Base-by-base conservation (phyloP, 2,888 invertebrate species). In the Abscondita cerata region DNA sequence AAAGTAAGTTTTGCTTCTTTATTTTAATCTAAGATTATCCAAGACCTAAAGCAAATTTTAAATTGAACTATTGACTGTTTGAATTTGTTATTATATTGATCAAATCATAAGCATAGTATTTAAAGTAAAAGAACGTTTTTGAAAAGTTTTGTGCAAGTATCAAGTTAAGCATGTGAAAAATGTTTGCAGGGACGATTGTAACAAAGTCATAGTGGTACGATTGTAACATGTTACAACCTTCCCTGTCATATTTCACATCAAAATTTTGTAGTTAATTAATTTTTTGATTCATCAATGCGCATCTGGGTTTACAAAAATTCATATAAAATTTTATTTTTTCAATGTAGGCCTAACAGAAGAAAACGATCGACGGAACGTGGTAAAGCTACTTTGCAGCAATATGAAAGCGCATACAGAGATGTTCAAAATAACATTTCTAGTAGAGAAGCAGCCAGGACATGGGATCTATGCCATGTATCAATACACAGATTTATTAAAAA, bases 101-200 rank as follows among this genome's bases (percentile, higher is more conserved):
- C 40, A 40, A 40, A 40, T 40, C 13, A 40, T 40, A 40, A 40
- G 40, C 40, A 40, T 40, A 40, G 15, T 13, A 40, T 40, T 40
- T 40, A 3, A 40, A 13, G n/a, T 12, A 40, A 40, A 40, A 40
- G 3, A 3, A 40, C 1, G 1, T 12, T 40, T 40, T 40, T 3
- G 15, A 40, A 40, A 40, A 40, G 13, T 40, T 12, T 40, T 40
- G 40, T 13, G 40, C 40, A 40, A 40, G 40, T 13, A 40, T 40
- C 40, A 40, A 40, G 40, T 40, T 40, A 40, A 12, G 40, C 40
- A 40, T 40, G n/a, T n/a, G n/a, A n/a, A n/a, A n/a, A n/a, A n/a
- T n/a, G n/a, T n/a, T n/a, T n/a, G n/a, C n/a, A n/a, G n/a, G n/a
- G n/a, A n/a, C n/a, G n/a, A n/a, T n/a, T n/a, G n/a, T n/a, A n/a